Percentiles rank a stretch among this genome's conserved stretches.
Evolutionary conservation across 2,113 vertebrate species (phyloP).

Genomic region (Parotia lawesii): DNA sequence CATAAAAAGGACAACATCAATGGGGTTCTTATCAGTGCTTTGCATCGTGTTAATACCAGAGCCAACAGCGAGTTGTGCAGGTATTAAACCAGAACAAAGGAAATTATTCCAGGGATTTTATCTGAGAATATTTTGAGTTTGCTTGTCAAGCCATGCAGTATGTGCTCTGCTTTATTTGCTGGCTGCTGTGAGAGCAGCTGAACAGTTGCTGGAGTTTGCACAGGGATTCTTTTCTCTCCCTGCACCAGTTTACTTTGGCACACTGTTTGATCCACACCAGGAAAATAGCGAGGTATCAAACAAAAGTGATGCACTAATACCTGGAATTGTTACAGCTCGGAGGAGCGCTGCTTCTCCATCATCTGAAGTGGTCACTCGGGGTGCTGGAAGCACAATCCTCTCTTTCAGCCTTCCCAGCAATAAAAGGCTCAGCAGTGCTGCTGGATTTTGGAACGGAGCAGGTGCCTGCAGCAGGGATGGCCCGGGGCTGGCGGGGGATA

Average conservation of each 20-base stretch:
- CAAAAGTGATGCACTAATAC: background rate
- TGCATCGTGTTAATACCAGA: background rate
- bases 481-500: accelerated
- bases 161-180: background rate
- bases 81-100: background rate
- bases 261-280: background rate
- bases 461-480: background rate
- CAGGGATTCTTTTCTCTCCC: background rate
- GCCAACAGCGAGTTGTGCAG: background rate
- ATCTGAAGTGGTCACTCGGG: accelerated
- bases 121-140: background rate
- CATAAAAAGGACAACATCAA: background rate
- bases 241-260: background rate
- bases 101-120: background rate
- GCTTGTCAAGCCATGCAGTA: background rate
- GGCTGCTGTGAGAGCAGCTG: background rate
- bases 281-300: background rate
- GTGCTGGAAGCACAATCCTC: background rate
- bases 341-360: accelerated
- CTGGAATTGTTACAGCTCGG: background rate
- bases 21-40: background rate
- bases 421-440: background rate
- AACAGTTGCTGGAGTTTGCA: background rate
- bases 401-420: background rate
- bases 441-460: background rate